Evolutionary conservation across 2,797 vertebrate species (phyloP).

Genomic region (Poeciliopsis infans): DNA sequence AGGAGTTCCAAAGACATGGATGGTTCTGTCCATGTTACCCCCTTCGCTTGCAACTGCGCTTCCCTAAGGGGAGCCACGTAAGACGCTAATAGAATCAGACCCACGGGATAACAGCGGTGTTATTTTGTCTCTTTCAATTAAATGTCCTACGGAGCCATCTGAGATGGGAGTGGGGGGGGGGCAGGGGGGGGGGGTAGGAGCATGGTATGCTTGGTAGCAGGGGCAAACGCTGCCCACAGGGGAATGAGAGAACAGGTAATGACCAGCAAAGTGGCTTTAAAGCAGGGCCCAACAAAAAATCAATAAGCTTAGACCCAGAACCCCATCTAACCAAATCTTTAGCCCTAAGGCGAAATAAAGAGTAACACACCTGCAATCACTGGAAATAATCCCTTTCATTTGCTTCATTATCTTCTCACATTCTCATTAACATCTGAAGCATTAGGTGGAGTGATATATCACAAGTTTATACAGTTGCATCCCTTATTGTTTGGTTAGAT

Average conservation of each 20-base stretch:
- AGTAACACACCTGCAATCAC: constrained; percentile 67
- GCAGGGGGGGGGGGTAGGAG: no score
- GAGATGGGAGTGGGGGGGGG: background rate
- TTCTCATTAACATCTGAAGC: constrained; percentile 30
- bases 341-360: constrained; percentile 64
- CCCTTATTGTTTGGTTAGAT: background rate
- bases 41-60: constrained; percentile 23
- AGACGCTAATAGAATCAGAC: constrained; percentile 74
- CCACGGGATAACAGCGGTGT: constrained; percentile 70
- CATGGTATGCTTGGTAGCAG: constrained; percentile 54
- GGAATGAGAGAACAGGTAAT: constrained; percentile 48
- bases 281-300: constrained; percentile 63
- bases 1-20: constrained; percentile 57
- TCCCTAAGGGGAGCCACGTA: constrained; percentile 57
- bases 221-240: constrained; percentile 55
- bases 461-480: background rate
- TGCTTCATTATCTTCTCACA: constrained; percentile 37
- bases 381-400: constrained; percentile 56
- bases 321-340: constrained; percentile 63
- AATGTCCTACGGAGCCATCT: constrained; percentile 58
- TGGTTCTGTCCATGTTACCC: constrained; percentile 34
- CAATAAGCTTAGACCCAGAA: constrained; percentile 67
- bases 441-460: constrained; percentile 36
- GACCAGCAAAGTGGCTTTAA: constrained; percentile 65
- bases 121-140: constrained; percentile 81